Evolutionary conservation across 2,113 vertebrate species (phyloP).

Genomic region (Ictalurus punctatus): DNA sequence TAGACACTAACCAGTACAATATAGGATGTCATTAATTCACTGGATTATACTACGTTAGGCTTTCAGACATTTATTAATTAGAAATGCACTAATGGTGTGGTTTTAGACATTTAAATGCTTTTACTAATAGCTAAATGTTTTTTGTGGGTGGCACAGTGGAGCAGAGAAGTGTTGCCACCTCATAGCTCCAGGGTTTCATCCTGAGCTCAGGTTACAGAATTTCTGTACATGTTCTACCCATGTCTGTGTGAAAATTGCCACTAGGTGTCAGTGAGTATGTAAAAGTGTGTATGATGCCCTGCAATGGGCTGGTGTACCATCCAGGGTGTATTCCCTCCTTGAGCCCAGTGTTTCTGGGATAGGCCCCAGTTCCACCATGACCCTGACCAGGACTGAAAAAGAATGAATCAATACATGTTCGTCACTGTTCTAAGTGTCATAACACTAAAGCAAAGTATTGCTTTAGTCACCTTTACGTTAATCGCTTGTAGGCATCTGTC

Average conservation of each 20-base stretch:
- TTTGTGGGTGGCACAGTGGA: background rate
- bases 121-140: background rate
- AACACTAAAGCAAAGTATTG: background rate
- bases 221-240: background rate
- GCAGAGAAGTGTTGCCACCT: background rate
- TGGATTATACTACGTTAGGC: background rate
- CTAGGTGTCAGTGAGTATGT: background rate
- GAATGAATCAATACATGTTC: background rate
- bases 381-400: background rate
- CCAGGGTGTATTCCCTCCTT: background rate
- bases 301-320: background rate
- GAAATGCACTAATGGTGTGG: background rate
- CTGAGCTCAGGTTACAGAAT: background rate
- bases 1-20: background rate
- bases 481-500: background rate
- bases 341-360: background rate
- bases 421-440: background rate
- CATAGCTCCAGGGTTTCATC: background rate
- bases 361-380: background rate
- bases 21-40: background rate
- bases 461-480: background rate
- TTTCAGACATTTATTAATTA: background rate
- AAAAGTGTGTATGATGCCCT: background rate
- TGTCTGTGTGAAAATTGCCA: background rate
- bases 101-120: background rate